Evolutionary conservation across 2,888 invertebrate species (phyloP).

Genomic region (Metallyticus violacea): DNA sequence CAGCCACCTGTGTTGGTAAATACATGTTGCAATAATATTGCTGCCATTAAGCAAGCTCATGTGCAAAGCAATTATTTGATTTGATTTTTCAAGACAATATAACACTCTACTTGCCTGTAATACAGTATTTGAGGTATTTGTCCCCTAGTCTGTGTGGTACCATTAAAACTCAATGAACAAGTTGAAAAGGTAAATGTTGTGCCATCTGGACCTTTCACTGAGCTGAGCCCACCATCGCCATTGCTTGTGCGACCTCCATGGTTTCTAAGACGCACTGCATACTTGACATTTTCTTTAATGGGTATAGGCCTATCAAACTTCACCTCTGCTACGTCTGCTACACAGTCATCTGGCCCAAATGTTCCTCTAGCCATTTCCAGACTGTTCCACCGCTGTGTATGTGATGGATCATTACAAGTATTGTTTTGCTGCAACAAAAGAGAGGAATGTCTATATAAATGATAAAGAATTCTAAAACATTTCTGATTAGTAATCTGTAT

Average conservation of each 20-base stretch:
- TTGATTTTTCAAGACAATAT: not conserved
- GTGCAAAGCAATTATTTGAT: too few relatives aligned
- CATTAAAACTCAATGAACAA: constrained; percentile 91
- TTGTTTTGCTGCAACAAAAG: constrained; percentile 37
- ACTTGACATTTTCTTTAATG: constrained; percentile 85
- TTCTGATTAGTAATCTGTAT: too few relatives aligned
- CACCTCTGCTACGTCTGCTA: constrained; percentile 80
- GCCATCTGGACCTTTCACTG: constrained; percentile 90
- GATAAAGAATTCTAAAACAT: too few relatives aligned
- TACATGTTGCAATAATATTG: too few relatives aligned
- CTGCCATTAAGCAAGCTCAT: too few relatives aligned
- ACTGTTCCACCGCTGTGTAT: constrained; percentile 83
- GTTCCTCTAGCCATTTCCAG: constrained; percentile 80
- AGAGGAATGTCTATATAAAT: constrained; percentile 21
- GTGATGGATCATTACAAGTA: constrained; percentile 55
- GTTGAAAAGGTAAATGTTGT: constrained; percentile 86
- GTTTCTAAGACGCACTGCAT: constrained; percentile 83
- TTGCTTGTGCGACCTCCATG: constrained; percentile 91
- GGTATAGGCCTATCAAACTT: constrained; percentile 86
- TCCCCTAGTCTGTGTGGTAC: constrained; percentile 92
- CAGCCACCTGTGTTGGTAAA: too few relatives aligned
- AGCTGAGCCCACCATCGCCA: constrained; percentile 87
- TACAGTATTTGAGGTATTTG: constrained; percentile 93
- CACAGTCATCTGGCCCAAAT: constrained; percentile 77
- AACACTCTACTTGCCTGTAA: constrained; percentile 58